A percentile compares a stretch with the other conserved stretches of the same genome.
These are phyloP conservation scores for Acleris laterana DNA, from an alignment of 2,888 invertebrate species.

Conservation along the genomic window DNA sequence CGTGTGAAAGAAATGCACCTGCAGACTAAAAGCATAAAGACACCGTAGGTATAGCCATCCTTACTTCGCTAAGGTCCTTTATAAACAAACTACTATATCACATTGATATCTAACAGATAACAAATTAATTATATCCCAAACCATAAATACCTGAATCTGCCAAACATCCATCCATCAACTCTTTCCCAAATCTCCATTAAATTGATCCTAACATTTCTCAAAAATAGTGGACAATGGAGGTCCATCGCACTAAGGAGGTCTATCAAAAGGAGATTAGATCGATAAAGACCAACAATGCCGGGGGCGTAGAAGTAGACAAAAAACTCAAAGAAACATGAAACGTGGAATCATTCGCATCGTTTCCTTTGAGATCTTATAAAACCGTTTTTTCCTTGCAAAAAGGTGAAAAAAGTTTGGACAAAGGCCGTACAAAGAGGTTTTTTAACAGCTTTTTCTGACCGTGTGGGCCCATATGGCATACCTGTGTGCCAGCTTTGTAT, in stretches of 20 bases:
- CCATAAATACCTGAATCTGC: conserved; percentile 29
- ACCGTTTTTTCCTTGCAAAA: conserved; percentile 80
- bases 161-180: conserved; percentile 66
- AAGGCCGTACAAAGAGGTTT: conserved; percentile 75
- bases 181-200: conserved; percentile 55
- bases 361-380: conserved; percentile 80
- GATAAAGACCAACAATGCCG: conserved; percentile 75
- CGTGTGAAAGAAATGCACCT: too few relatives aligned
- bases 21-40: too few relatives aligned
- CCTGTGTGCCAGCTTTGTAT: conserved; percentile 34
- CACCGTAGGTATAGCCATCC: too few relatives aligned
- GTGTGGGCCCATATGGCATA: conserved; percentile 55
- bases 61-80: too few relatives aligned
- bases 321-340: conserved; percentile 78
- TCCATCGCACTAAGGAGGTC: conserved; percentile 74
- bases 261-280: conserved; percentile 82
- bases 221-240: conserved; percentile 75
- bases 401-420: conserved; percentile 74
- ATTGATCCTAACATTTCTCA: conserved; percentile 46
- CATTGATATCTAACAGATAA: too few relatives aligned
- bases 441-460: conserved; percentile 71
- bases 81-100: too few relatives aligned
- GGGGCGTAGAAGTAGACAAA: conserved; percentile 72
- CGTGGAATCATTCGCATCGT: conserved; percentile 84
- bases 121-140: neutral